These are phyloP conservation scores for Drosophila novamexicana DNA, from an alignment of 1,140 invertebrate genomes.

Conservation along the genomic window DNA sequence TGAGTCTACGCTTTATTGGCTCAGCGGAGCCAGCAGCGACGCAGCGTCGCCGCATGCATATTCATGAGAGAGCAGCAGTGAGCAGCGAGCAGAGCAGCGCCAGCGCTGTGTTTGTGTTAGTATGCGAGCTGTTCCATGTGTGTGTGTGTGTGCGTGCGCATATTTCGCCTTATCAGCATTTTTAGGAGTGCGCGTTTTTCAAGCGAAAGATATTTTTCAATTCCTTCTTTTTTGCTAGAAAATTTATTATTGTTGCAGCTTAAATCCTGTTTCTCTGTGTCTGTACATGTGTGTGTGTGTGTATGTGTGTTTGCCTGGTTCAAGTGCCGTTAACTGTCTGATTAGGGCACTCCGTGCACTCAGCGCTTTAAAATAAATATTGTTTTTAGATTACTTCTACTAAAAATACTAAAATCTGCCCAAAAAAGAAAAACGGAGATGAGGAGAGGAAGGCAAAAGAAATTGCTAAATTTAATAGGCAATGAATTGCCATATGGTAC, in stretches of 20 bases:
- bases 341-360: slow-evolving; percentile 72
- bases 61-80: slow-evolving; percentile 67
- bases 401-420: slow-evolving; percentile 50
- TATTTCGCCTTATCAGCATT: slow-evolving; percentile 82
- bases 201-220: slow-evolving; percentile 58
- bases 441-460: slow-evolving; percentile 2
- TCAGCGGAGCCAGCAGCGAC: slow-evolving; percentile 34
- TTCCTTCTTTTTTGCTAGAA: slow-evolving; percentile 53
- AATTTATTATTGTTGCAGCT: slow-evolving; percentile 80
- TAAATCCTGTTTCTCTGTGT: slow-evolving; percentile 68
- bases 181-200: slow-evolving; percentile 59
- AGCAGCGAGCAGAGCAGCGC: slow-evolving; percentile 23
- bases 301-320: slow-evolving; percentile 33
- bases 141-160: slow-evolving; percentile 51
- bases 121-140: slow-evolving; percentile 7
- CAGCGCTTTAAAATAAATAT: slow-evolving; percentile 80
- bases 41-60: slow-evolving; percentile 58
- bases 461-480: slow-evolving; percentile 71
- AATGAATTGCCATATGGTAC: slow-evolving; percentile 64
- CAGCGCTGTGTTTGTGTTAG: slow-evolving; percentile 2
- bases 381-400: slow-evolving; percentile 74
- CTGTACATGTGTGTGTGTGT: slow-evolving; percentile 15
- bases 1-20: slow-evolving; percentile 61
- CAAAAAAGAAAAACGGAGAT: slow-evolving; percentile 9
- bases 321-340: slow-evolving; percentile 73